Evolutionary conservation across 2,888 invertebrate species (phyloP).

Genomic region (Papilio protenor): DNA sequence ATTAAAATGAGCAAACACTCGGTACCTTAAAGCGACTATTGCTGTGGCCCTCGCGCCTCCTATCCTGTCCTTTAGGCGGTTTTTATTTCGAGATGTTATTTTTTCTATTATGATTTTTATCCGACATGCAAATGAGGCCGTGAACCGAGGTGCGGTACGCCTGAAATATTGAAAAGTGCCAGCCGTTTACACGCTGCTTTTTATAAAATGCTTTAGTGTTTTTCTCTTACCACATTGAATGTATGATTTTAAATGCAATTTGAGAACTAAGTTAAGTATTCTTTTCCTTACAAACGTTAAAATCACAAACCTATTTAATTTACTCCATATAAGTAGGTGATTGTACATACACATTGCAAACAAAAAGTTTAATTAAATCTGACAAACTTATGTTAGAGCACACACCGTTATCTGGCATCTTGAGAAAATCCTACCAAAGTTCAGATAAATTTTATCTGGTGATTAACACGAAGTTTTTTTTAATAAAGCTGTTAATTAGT

Average conservation of each 20-base stretch:
- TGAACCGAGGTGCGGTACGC: slow-evolving; percentile 23
- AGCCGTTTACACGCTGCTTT: slow-evolving; percentile 17
- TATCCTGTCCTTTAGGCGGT: slow-evolving; percentile 57
- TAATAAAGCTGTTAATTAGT: background rate
- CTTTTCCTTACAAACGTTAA: background rate
- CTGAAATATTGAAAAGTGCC: slow-evolving; percentile 24
- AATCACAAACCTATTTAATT: background rate
- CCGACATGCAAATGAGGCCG: slow-evolving; percentile 41
- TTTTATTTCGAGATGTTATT: slow-evolving; percentile 51
- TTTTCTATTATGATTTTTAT: slow-evolving; percentile 45
- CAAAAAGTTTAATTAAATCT: no score
- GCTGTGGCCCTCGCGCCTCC: slow-evolving; percentile 74
- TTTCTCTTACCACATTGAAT: background rate
- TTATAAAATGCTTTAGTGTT: slow-evolving; percentile 10
- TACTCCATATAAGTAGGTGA: background rate
- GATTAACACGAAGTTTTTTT: background rate
- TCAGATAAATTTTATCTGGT: no score
- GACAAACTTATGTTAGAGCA: no score
- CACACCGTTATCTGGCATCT: no score
- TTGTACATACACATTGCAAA: no score
- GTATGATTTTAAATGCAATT: background rate
- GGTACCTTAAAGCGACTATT: slow-evolving; percentile 76
- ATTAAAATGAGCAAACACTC: slow-evolving; percentile 84
- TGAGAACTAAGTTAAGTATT: background rate
- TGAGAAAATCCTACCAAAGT: no score